Evolutionary conservation across 2,797 vertebrate genomes (phyloP), one percentile per base, ranked within the genome.

Genomic region (Enteromius fasciolatus): DNA sequence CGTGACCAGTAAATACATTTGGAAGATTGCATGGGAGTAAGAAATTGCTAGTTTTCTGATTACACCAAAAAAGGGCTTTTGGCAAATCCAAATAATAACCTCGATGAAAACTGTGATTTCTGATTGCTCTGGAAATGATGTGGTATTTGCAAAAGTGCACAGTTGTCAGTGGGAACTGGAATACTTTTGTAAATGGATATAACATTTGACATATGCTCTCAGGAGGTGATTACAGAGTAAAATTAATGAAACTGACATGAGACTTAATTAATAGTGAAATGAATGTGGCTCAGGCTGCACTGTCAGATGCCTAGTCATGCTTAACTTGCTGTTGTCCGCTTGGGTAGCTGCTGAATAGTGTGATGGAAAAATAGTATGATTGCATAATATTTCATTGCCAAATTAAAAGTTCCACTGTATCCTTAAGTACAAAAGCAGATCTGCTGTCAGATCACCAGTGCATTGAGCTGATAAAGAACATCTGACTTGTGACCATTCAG

Each of bases 401-500:
- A 36, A 61, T 50, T 72, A 63, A 28, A 63, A 48, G 41, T 48
- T 14, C 9, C n/a, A n/a, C 9, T 52, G 31, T 18, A 25, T 52
- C 18, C 20, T 17, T 57, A 23, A 50, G 20, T 17, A 39, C n/a
- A 57, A 50, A 57, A 76, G 48, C 33, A 67, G 44, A n/a, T 69
- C 33, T 52, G 5, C 1, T 64, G 41, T 87, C 73, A 75, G 64
- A 25, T 81, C 74, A 63, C 66, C 85, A 83, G 89, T 87, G 77
- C 80, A 88, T 86, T 82, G 63, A 50, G 85, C 79, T 84, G 86
- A 89, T 87, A 86, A 81, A 83, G 44, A 78, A 84, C 77, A 85
- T 66, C 77, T 36, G 18, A 7, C 63, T 82, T 33, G 12, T 83
- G 76, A 66, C 61, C 59, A 69, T 76, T 79, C 74, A 81, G 67